phyloP scores from a whole-genome alignment of 23 tunicate species.

The Botrylloides violaceus region DNA sequence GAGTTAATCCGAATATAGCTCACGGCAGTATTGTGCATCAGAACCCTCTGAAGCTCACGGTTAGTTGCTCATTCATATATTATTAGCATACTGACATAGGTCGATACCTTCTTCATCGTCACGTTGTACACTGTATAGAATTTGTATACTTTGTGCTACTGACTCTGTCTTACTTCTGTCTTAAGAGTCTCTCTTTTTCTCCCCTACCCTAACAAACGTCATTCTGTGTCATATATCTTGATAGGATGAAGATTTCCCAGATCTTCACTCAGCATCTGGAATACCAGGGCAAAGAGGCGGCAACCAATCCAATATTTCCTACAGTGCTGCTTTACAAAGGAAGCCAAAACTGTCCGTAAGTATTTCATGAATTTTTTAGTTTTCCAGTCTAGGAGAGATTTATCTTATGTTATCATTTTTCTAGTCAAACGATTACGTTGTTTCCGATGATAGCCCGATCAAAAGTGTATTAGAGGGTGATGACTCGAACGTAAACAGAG shows the following conservation, averaged over 20 bases:
- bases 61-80: neutral
- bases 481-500: conserved; percentile 5
- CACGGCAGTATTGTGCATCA: conserved; percentile 1
- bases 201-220: too few species aligned
- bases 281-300: neutral
- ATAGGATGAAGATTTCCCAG: conserved; percentile 65
- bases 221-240: too few species aligned
- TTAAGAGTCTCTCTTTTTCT: too few species aligned
- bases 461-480: conserved; percentile 8
- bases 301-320: conserved; percentile 9
- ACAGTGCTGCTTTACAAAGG: conserved; percentile 42
- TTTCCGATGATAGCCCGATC: conserved; percentile 22
- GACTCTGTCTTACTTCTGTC: too few species aligned
- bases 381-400: too few species aligned
- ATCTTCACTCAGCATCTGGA: conserved; percentile 24
- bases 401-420: too few species aligned
- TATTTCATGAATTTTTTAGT: conserved; percentile 12
- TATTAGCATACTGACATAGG: too few species aligned
- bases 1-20: conserved; percentile 13
- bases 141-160: too few species aligned
- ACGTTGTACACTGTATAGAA: too few species aligned
- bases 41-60: conserved; percentile 24
- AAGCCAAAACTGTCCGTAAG: conserved; percentile 21
- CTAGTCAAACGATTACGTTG: neutral
- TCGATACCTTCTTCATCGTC: too few species aligned